These are phyloP conservation scores for Nasonia oneida DNA, from an alignment of 2,888 invertebrate genomes.

Conservation along the genomic window DNA sequence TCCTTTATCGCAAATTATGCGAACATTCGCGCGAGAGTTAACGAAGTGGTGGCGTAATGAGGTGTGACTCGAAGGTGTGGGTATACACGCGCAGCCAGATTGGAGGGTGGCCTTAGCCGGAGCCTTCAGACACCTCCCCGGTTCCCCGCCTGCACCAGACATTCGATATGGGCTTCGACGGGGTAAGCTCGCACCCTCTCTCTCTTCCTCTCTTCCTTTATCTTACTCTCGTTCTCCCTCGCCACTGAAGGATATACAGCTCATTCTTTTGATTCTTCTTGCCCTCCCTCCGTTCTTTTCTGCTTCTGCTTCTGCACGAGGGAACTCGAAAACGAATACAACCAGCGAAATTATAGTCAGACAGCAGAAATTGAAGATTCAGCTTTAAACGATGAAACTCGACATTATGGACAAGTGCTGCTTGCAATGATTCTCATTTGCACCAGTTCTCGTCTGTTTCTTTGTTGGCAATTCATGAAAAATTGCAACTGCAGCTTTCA, in stretches of 20 bases:
- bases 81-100: constrained; percentile 9
- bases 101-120: not conserved
- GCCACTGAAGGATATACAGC: too few relatives aligned
- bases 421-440: not conserved
- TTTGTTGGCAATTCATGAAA: not conserved
- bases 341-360: constrained; percentile 9
- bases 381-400: constrained; percentile 1
- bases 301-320: not conserved
- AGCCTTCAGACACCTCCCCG: constrained; percentile 8
- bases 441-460: not conserved
- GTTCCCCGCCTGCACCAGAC: not conserved
- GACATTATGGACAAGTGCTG: constrained; percentile 4
- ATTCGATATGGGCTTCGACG: constrained; percentile 29
- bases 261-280: not conserved
- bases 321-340: constrained; percentile 15
- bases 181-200: not conserved
- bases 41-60: constrained; percentile 33
- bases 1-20: constrained; percentile 33
- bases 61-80: constrained; percentile 27
- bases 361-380: constrained; percentile 8
- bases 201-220: not conserved
- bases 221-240: not conserved
- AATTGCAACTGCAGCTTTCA: not conserved
- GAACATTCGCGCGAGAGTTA: constrained; percentile 28
- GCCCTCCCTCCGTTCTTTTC: not conserved